These are phyloP conservation scores for Cotesia vestalis DNA, from an alignment of 1,140 invertebrate genomes.

Conservation along the genomic window DNA sequence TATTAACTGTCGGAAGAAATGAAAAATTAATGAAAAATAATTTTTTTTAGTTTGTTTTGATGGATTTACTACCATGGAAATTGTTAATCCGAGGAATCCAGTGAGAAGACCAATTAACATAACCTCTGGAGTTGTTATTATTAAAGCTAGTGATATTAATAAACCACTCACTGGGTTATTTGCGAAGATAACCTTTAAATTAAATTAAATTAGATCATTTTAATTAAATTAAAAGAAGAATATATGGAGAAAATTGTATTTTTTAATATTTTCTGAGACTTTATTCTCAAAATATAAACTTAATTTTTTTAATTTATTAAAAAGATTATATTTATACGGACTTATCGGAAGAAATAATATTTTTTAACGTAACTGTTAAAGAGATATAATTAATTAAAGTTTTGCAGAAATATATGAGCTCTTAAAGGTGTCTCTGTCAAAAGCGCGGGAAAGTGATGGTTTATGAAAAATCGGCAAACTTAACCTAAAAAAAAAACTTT, in stretches of 20 bases:
- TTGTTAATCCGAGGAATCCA: constrained; percentile 57
- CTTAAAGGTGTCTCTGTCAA: too few relatives aligned
- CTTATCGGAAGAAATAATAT: too few relatives aligned
- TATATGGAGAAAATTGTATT: neutral
- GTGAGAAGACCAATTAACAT: constrained; percentile 49
- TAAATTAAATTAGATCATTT: neutral
- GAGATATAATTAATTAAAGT: too few relatives aligned
- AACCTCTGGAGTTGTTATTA: constrained; percentile 47
- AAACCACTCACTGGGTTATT: constrained; percentile 65
- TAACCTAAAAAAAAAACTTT: too few relatives aligned
- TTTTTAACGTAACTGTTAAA: too few relatives aligned
- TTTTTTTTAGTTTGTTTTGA: neutral
- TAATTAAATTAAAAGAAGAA: neutral
- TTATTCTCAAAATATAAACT: too few relatives aligned
- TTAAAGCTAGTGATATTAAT: constrained; percentile 56
- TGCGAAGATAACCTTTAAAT: constrained; percentile 57
- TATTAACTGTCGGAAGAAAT: constrained; percentile 52
- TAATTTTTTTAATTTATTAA: too few relatives aligned
- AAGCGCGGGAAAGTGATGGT: too few relatives aligned
- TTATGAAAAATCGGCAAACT: too few relatives aligned
- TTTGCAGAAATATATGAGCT: too few relatives aligned
- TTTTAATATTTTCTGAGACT: too few relatives aligned
- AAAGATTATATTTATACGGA: too few relatives aligned
- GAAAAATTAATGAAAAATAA: neutral
- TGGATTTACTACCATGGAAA: constrained; percentile 56